Evolutionary conservation across 2,797 vertebrate genomes (phyloP), one percentile per base, ranked within the genome.

Genomic region (Psittacula echo): DNA sequence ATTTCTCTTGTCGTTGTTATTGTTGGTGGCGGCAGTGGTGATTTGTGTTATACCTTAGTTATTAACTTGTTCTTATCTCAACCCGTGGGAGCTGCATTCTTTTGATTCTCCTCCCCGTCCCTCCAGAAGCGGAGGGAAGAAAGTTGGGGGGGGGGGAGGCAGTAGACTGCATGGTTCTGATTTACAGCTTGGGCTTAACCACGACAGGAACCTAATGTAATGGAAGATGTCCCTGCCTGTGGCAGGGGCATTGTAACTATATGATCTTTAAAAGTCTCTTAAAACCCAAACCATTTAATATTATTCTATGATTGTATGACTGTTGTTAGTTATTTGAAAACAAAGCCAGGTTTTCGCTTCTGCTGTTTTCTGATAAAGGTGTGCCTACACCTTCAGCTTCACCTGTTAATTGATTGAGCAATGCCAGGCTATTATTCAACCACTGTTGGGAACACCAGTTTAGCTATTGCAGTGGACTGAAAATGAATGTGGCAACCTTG

Each of bases 391-490:
- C 7, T 82, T 61, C 45, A 80, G 14, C 18, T 83, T 80, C 27
- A 51, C 5, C 7, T 42, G 1, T 19, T 54, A 54, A 47, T 42
- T 60, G 61, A 44, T 47, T 29, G 41, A 41, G 37, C 9, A 67
- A 32, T 11, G 20, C 10, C 34, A 60, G 17, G 48, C 5, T 17
- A 23, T 22, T 13, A 32, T 17, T 70, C 47, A 90, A 45, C 7
- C 45, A 3, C 5, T 2, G 0, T 23, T 41, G 22, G 18, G 15
- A 73, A 3, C 0, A 0, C 4, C 0, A 0, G 11, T n/a, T 71
- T 76, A 82, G 10, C 34, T 54, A 2, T 54, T 68, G 0, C 44
- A 51, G 44, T 64, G 29, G 29, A 34, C 5, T 29, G 34, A 60
- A 4, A 62, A 54, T 12, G 10, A 77, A 26, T 22, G 24, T 20